These are phyloP conservation scores for Intellagama lesueurii DNA, from an alignment of 2,797 vertebrate species.

Conservation along the genomic window DNA sequence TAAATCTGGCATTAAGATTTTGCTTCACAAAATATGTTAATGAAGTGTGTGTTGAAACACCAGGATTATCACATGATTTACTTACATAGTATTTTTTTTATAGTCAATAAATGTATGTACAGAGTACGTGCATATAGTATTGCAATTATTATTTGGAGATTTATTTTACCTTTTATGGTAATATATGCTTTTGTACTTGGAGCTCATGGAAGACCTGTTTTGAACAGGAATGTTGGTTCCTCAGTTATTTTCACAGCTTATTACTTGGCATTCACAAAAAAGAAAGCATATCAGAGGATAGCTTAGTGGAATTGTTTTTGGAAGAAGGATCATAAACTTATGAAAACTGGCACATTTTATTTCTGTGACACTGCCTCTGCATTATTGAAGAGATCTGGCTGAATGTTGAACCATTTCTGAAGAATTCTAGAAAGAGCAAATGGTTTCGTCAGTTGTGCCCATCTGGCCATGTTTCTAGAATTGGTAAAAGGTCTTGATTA, in stretches of 20 bases:
- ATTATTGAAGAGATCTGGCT: not conserved
- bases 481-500: not conserved
- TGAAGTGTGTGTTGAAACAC: not conserved
- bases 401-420: not conserved
- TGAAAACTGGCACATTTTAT: not conserved
- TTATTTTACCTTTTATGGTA: slow-evolving; percentile 7
- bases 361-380: not conserved
- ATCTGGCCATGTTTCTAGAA: slow-evolving; percentile 4
- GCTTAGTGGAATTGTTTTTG: slow-evolving; percentile 32
- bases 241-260: slow-evolving; percentile 46
- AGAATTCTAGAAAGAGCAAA: not conserved
- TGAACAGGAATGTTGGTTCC: not conserved
- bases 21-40: not conserved
- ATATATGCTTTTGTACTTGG: slow-evolving; percentile 16
- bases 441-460: not conserved
- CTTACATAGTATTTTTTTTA: not conserved
- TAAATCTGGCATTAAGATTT: not conserved
- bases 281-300: not conserved
- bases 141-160: not conserved
- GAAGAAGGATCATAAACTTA: not conserved
- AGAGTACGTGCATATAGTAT: not conserved
- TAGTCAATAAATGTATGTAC: not conserved
- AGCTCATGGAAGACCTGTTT: slow-evolving; percentile 17
- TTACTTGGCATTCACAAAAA: slow-evolving; percentile 42
- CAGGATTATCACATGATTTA: not conserved